Conservation (phyloP, 1,140 invertebrate species). For the Nixonia krombeini region DNA sequence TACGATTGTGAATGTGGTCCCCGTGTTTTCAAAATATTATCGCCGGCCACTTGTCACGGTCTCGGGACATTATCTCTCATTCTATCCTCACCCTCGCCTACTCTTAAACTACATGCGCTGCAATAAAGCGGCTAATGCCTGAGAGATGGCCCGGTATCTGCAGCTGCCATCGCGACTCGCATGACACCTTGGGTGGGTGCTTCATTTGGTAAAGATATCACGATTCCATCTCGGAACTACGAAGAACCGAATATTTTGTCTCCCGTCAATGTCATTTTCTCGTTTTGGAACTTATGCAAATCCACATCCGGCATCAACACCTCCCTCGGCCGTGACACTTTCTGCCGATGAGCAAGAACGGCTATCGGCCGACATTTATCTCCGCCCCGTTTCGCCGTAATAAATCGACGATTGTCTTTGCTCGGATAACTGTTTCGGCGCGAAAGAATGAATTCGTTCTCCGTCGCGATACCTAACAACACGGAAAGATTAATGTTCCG, state of each 20-base stretch:
- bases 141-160: conserved; percentile 48
- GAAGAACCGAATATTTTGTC: conserved; percentile 54
- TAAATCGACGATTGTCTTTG: too few relatives aligned
- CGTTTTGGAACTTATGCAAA: conserved; percentile 49
- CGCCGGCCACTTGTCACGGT: conserved; percentile 53
- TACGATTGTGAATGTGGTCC: too few relatives aligned
- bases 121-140: conserved; percentile 58
- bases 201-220: conserved; percentile 66
- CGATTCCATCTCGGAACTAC: conserved; percentile 55
- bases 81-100: conserved; percentile 17
- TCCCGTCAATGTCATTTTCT: conserved; percentile 58
- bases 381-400: neutral
- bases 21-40: conserved; percentile 38
- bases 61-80: conserved; percentile 10
- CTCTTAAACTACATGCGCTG: conserved; percentile 17
- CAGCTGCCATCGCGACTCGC: conserved; percentile 52
- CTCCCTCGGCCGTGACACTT: too few relatives aligned
- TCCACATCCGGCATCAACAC: conserved; percentile 24
- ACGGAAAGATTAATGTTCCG: too few relatives aligned
- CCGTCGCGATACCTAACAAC: too few relatives aligned
- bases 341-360: conserved; percentile 24
- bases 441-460: too few relatives aligned
- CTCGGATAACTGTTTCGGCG: too few relatives aligned
- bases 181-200: conserved; percentile 68
- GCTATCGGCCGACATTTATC: conserved; percentile 26